These are phyloP conservation scores for Agelas oroides DNA, from an alignment of 37 sponge, comb jelly and placozoan species.

Conservation along the genomic window DNA sequence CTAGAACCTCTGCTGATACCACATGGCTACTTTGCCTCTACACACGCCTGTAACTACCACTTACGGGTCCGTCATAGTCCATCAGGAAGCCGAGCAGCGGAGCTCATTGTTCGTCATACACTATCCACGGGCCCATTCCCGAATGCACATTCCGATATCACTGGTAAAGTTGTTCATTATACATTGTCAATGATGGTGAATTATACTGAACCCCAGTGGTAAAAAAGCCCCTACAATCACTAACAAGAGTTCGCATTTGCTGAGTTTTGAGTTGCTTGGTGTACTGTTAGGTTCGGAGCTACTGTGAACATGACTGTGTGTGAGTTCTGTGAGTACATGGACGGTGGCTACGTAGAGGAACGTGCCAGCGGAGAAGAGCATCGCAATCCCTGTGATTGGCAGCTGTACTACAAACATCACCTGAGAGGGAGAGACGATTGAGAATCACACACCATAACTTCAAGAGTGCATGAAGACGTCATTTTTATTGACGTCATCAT, in stretches of 20 bases:
- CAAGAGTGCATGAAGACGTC: too few relatives aligned
- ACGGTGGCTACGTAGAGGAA: conserved; percentile 99
- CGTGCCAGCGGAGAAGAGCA: conserved; percentile 99
- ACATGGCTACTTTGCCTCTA: too few relatives aligned
- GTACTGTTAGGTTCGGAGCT: not conserved
- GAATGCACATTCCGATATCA: too few relatives aligned
- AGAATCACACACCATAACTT: too few relatives aligned
- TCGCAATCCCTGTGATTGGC: conserved; percentile 89
- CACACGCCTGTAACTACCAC: too few relatives aligned
- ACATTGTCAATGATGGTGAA: conserved; percentile 73
- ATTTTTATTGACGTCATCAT: too few relatives aligned
- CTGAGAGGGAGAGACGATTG: conserved; percentile 19
- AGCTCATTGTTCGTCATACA: too few relatives aligned
- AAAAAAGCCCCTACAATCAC: conserved; percentile 66
- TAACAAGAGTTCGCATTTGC: conserved; percentile 51
- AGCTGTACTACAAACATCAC: conserved; percentile 48
- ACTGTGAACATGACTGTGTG: conserved; percentile 27
- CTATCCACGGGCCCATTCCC: too few relatives aligned
- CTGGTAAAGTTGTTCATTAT: too few relatives aligned
- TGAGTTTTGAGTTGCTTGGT: conserved; percentile 39
- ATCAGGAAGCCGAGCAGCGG: too few relatives aligned
- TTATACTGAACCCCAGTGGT: conserved; percentile 73
- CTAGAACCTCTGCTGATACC: too few relatives aligned
- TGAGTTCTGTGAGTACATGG: conserved; percentile 93
- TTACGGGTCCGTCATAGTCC: too few relatives aligned